Base-by-base conservation (phyloP, 2,888 invertebrate genomes). In the Amphiduros pacificus region DNA sequence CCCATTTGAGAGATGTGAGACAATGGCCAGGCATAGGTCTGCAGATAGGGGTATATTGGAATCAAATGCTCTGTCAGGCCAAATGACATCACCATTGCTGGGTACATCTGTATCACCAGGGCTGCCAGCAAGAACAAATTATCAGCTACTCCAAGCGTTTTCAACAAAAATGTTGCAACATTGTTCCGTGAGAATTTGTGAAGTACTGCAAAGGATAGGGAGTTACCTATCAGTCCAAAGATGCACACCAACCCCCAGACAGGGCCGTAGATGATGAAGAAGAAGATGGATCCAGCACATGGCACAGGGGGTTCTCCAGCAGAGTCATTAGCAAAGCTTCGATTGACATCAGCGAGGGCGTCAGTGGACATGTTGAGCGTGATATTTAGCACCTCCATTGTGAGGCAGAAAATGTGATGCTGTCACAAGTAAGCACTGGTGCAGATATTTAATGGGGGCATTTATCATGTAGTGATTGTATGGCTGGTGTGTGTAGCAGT, bases 191-290 rank as follows among this genome's bases (percentile, higher is more conserved):
- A 63, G 52, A 64, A 62, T 26, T 62, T 62, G 55, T 71, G 71
- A 26, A 71, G 55, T 4, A 70, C 69, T 5, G 66, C 69, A 40
- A 64, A 70, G 31, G 71, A 71, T 11, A 71, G 65, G 2, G 63
- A 48, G 51, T 71, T 71, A 17, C 71, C 71, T 26, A 71, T 59
- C 5, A 71, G 61, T 9, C 71, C 71, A 51, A 70, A 55, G 11
- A 58, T 60, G 53, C 71, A 71, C 49, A 71, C 65, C 22, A 60
- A 22, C n/a, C 69, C 68, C 54, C 63, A 70, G 2, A 68, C 24
- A 6, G 71, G 71, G 2, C 71, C 71, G 57, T 71, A 71, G 24
- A 71, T 61, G 52, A 71, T 52, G 61, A 71, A 70, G 69, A 69
- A 70, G 61, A 70, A 70, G 26, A 61, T 28, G 22, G 55, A 36